Conservation (phyloP, 2,113 vertebrate species). For the Toxotes chatareus region DNA sequence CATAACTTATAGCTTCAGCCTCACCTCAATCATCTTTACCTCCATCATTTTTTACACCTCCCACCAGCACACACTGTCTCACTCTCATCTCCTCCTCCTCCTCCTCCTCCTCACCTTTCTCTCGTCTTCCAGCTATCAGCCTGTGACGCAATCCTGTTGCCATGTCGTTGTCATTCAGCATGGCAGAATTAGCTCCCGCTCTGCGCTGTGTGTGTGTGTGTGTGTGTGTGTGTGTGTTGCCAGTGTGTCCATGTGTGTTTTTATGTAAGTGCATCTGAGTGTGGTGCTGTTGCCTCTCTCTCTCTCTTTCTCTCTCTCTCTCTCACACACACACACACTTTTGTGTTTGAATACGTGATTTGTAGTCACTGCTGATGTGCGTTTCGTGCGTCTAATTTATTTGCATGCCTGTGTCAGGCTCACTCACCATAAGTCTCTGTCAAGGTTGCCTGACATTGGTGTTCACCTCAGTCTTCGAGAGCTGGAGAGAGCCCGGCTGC, state of each 20-base stretch:
- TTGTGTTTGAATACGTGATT: constrained; percentile 51
- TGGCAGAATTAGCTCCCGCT: constrained; percentile 75
- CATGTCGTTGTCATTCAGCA: constrained; percentile 76
- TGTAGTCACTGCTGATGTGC: constrained; percentile 48
- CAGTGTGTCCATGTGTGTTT: not conserved
- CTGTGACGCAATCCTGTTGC: constrained; percentile 79
- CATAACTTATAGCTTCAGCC: constrained; percentile 66
- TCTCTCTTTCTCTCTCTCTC: no score
- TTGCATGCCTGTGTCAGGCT: constrained; percentile 62
- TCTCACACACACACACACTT: not conserved
- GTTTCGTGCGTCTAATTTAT: constrained; percentile 61
- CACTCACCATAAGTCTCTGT: constrained; percentile 64
- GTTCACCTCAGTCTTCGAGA: constrained; percentile 61
- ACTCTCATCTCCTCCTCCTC: constrained; percentile 15
- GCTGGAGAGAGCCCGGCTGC: constrained; percentile 50
- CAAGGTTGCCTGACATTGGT: constrained; percentile 77
- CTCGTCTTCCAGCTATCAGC: constrained; percentile 58
- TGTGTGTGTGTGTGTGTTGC: not conserved
- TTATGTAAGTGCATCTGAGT: constrained; percentile 19
- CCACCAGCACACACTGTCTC: constrained; percentile 33
- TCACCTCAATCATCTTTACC: constrained; percentile 70
- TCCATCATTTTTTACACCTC: constrained; percentile 58
- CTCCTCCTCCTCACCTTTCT: constrained; percentile 29
- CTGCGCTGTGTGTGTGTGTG: not conserved
- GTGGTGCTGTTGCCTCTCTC: constrained; percentile 24